Conservation (phyloP, 2,888 invertebrate species). For the Bhutanitis thaidina region DNA sequence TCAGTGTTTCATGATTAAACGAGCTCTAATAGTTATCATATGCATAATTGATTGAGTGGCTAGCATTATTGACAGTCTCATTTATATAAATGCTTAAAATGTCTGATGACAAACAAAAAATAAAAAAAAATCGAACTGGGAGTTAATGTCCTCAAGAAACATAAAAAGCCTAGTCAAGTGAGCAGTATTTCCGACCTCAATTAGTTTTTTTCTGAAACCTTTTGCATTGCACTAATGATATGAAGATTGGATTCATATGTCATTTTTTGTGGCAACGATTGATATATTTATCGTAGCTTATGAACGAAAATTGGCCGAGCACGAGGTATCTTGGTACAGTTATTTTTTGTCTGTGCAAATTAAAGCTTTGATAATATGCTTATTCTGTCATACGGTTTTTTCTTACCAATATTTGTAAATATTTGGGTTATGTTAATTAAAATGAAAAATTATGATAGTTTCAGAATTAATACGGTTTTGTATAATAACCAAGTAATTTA, state of each 20-base stretch:
- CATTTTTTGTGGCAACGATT: constrained; percentile 12
- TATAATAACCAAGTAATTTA: too few species aligned
- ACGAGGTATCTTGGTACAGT: background rate
- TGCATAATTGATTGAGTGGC: constrained; percentile 15
- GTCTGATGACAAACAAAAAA: constrained; percentile 11
- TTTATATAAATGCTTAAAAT: constrained; percentile 1
- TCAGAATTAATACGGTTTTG: background rate
- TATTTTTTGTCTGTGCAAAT: background rate
- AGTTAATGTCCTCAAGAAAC: constrained; percentile 19
- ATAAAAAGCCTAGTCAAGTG: constrained; percentile 8
- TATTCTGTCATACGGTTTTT: background rate
- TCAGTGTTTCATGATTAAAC: background rate
- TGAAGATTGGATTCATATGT: constrained; percentile 10
- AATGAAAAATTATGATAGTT: background rate
- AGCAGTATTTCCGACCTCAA: constrained; percentile 16
- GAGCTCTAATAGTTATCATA: background rate
- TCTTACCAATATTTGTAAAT: background rate
- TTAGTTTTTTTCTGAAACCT: constrained; percentile 13
- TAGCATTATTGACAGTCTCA: constrained; percentile 8
- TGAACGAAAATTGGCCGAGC: constrained; percentile 2
- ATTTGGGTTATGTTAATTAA: background rate
- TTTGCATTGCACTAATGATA: constrained; percentile 8
- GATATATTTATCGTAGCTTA: constrained; percentile 14
- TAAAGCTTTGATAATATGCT: background rate
- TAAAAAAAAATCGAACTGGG: constrained; percentile 3